These are phyloP conservation scores for Sphecodes monilicornis DNA, from an alignment of 2,888 invertebrate genomes.

Conservation along the genomic window DNA sequence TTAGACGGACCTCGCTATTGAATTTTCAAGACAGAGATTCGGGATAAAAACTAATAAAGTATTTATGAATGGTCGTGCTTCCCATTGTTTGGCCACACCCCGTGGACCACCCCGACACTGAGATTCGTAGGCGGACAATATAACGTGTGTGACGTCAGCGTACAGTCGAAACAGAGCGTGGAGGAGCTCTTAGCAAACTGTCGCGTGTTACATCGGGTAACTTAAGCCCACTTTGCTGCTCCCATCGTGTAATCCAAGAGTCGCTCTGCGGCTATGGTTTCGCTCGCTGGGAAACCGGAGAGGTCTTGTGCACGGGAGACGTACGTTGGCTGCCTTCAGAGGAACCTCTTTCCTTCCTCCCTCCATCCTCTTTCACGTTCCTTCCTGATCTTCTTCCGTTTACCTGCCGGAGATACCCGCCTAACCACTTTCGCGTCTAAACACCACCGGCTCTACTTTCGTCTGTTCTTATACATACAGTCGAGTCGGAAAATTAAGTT, in stretches of 20 bases:
- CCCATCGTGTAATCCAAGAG: slow-evolving; percentile 80
- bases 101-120: slow-evolving; percentile 8
- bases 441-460: background rate
- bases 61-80: background rate
- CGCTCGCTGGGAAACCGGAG: slow-evolving; percentile 76
- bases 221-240: slow-evolving; percentile 74
- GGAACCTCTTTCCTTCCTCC: slow-evolving; percentile 33
- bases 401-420: background rate
- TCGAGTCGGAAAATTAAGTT: too few species aligned
- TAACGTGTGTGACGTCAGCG: slow-evolving; percentile 61
- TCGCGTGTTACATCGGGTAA: slow-evolving; percentile 79
- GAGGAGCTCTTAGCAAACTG: slow-evolving; percentile 79
- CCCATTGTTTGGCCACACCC: slow-evolving; percentile 8
- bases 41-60: background rate
- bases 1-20: background rate
- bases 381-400: slow-evolving; percentile 30
- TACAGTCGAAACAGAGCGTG: slow-evolving; percentile 78
- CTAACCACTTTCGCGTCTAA: slow-evolving; percentile 23
- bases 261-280: slow-evolving; percentile 81
- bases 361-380: slow-evolving; percentile 13
- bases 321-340: slow-evolving; percentile 6
- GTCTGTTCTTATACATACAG: background rate
- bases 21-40: background rate
- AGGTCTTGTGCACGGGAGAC: slow-evolving; percentile 50
- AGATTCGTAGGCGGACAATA: slow-evolving; percentile 50